Evolutionary conservation across 2,888 invertebrate species (phyloP).

Genomic region (Mechanitis messenoides): DNA sequence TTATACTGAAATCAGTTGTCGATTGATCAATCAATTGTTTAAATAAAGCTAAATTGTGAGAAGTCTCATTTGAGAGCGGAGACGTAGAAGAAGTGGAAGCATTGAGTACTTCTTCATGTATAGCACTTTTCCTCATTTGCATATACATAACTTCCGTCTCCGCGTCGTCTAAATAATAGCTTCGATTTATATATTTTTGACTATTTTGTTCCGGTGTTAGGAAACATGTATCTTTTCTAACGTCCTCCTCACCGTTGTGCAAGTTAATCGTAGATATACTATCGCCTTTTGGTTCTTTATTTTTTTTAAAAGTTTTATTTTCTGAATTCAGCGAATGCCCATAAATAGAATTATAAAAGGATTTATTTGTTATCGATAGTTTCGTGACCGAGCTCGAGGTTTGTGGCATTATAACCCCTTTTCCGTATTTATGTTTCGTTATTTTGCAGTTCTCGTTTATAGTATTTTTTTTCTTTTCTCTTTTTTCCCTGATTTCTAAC

Average conservation of each 20-base stretch:
- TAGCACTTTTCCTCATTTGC: constrained; percentile 40
- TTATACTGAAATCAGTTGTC: constrained; percentile 31
- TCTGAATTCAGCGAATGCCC: constrained; percentile 44
- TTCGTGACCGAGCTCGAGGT: constrained; percentile 62
- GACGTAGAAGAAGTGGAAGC: constrained; percentile 42
- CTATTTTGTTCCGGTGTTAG: constrained; percentile 34
- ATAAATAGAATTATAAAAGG: constrained; percentile 68
- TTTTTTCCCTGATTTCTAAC: constrained; percentile 58
- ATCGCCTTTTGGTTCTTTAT: constrained; percentile 33
- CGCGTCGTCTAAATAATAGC: constrained; percentile 56
- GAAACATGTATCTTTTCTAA: constrained; percentile 31
- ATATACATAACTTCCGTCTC: constrained; percentile 56
- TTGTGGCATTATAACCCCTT: constrained; percentile 48
- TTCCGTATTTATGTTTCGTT: constrained; percentile 49
- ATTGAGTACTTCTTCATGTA: constrained; percentile 36
- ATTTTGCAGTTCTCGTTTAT: constrained; percentile 54
- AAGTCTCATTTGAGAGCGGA: constrained; percentile 42
- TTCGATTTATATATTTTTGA: constrained; percentile 49
- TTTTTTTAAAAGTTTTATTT: constrained; percentile 33
- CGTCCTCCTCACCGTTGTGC: constrained; percentile 30
- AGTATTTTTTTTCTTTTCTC: constrained; percentile 58
- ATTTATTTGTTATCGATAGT: constrained; percentile 67
- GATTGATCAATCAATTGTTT: constrained; percentile 37
- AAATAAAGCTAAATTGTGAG: constrained; percentile 37
- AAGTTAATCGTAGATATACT: constrained; percentile 32